These are phyloP conservation scores for Whitmania pigra DNA, from an alignment of 1,140 invertebrate species.

Conservation along the genomic window DNA sequence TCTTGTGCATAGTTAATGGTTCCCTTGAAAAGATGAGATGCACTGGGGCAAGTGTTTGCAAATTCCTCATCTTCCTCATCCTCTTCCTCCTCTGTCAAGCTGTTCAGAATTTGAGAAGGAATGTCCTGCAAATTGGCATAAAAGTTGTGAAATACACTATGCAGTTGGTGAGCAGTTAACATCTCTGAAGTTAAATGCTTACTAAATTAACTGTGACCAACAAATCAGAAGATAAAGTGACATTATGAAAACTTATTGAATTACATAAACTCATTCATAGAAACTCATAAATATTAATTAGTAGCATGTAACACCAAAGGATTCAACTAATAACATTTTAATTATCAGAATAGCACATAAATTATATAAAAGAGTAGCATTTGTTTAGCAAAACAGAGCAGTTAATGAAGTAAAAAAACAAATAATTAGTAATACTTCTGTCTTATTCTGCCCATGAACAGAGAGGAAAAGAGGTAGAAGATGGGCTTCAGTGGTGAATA, in stretches of 20 bases:
- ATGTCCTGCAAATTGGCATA: not conserved
- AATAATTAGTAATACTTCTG: not conserved
- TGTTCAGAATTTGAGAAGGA: conserved; percentile 3
- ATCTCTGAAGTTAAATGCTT: no score
- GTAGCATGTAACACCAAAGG: no score
- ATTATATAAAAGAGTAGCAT: no score
- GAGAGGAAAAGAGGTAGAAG: conserved; percentile 74
- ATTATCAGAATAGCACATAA: no score
- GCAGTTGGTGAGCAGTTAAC: not conserved
- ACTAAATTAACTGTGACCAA: no score
- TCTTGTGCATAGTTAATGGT: conserved; percentile 47
- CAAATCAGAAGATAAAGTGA: no score
- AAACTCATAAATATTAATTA: no score
- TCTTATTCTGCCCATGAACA: conserved; percentile 29
- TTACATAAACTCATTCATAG: no score
- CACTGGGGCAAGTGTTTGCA: conserved; percentile 70
- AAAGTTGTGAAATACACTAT: not conserved
- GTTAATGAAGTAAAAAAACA: no score
- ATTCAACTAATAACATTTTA: no score
- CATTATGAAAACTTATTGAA: no score
- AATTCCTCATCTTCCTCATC: conserved; percentile 41
- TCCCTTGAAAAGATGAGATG: conserved; percentile 62
- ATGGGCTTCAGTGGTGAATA: conserved; percentile 94
- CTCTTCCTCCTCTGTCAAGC: conserved; percentile 5
- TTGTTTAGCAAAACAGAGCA: no score